Conservation (phyloP, 2,113 vertebrate species). For the Rhadina sibilatrix region DNA sequence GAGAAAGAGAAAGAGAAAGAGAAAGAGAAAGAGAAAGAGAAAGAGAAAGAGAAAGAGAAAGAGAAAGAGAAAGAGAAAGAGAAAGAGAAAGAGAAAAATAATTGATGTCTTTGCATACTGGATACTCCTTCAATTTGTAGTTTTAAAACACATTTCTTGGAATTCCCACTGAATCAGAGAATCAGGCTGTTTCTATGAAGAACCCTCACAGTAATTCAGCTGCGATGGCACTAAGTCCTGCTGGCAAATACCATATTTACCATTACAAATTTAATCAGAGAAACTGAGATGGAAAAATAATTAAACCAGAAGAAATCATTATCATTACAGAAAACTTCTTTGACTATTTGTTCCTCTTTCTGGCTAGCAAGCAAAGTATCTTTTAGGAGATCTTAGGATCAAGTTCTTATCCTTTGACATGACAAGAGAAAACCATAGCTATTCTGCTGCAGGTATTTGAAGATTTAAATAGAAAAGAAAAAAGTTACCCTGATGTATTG, state of each 20-base stretch:
- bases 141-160: background rate
- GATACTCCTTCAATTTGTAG: background rate
- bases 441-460: background rate
- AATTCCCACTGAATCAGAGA: background rate
- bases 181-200: background rate
- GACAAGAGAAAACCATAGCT: background rate
- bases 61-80: too few relatives aligned
- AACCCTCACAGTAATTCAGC: background rate
- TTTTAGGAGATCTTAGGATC: background rate
- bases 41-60: too few relatives aligned
- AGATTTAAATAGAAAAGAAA: background rate
- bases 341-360: background rate
- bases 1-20: too few relatives aligned
- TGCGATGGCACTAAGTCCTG: background rate
- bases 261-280: background rate
- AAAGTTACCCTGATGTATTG: background rate
- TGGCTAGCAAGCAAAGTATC: background rate
- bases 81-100: too few relatives aligned
- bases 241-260: background rate
- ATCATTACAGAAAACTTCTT: background rate
- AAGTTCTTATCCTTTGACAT: background rate
- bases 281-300: background rate
- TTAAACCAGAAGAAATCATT: background rate
- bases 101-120: background rate
- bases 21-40: too few relatives aligned